These are phyloP conservation scores for Pteropus alecto DNA, from an alignment of 2,113 vertebrate species.

Conservation along the genomic window DNA sequence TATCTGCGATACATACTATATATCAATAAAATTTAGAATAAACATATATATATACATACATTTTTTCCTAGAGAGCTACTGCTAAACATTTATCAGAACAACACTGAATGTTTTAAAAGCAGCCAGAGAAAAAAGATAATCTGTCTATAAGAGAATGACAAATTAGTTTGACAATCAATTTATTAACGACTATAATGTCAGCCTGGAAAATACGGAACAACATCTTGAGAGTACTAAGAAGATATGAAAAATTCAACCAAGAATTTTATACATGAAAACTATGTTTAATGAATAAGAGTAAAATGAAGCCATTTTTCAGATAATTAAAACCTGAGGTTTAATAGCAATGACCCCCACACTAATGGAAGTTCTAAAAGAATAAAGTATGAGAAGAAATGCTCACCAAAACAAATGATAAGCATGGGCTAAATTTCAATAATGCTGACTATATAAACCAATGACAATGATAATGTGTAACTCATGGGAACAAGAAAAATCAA, in stretches of 20 bases:
- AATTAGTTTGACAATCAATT: background rate
- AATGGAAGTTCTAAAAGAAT: background rate
- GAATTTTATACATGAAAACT: constrained; percentile 10
- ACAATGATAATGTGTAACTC: background rate
- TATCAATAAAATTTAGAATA: too few relatives aligned
- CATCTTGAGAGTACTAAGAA: background rate
- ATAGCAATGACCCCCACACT: background rate
- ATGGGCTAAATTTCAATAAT: background rate
- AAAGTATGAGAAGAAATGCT: background rate
- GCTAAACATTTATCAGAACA: background rate
- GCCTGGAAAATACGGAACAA: background rate
- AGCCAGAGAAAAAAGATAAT: background rate
- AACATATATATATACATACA: too few relatives aligned
- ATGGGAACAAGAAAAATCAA: background rate
- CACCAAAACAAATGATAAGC: background rate
- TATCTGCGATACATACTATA: too few relatives aligned
- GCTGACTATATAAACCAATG: background rate
- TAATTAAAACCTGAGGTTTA: background rate
- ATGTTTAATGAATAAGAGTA: background rate
- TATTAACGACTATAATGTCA: background rate
- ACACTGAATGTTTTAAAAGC: background rate
- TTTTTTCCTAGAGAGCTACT: background rate
- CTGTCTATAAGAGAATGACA: background rate
- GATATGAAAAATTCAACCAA: background rate
- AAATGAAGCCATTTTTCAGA: constrained; percentile 25